phyloP scores from a whole-genome alignment of 2,113 vertebrate species.

The Sinocyclocheilus anophthalmus region DNA sequence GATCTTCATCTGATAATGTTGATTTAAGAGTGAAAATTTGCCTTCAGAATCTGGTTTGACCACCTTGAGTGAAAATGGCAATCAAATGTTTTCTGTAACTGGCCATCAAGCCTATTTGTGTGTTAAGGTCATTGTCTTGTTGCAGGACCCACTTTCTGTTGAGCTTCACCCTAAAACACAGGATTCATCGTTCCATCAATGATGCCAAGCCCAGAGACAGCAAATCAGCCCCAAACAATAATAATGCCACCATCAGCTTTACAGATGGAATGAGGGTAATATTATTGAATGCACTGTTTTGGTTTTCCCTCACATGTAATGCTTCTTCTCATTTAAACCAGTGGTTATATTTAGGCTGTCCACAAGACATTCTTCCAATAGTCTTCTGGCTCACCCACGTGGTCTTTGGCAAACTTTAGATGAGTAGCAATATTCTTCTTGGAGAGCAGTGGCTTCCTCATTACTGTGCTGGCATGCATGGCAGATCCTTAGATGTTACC shows the following conservation, averaged over 20 bases:
- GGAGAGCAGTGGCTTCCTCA: too few relatives aligned
- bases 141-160: background rate
- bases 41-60: background rate
- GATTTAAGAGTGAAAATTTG: background rate
- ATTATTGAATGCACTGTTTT: constrained; percentile 4
- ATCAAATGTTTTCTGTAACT: background rate
- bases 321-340: background rate
- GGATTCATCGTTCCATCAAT: background rate
- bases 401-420: background rate
- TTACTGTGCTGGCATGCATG: too few relatives aligned
- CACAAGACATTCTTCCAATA: background rate
- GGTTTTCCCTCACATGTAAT: background rate
- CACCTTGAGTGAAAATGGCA: background rate
- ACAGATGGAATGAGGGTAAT: background rate
- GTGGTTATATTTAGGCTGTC: background rate
- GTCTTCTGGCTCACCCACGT: background rate
- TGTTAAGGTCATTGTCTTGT: background rate
- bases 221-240: background rate
- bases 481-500: too few relatives aligned
- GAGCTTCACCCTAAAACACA: background rate
- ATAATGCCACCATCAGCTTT: background rate
- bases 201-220: background rate
- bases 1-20: background rate
- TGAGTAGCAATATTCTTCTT: background rate
- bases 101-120: background rate